Conservation (phyloP, 2,797 vertebrate species). For the Fringilla coelebs region DNA sequence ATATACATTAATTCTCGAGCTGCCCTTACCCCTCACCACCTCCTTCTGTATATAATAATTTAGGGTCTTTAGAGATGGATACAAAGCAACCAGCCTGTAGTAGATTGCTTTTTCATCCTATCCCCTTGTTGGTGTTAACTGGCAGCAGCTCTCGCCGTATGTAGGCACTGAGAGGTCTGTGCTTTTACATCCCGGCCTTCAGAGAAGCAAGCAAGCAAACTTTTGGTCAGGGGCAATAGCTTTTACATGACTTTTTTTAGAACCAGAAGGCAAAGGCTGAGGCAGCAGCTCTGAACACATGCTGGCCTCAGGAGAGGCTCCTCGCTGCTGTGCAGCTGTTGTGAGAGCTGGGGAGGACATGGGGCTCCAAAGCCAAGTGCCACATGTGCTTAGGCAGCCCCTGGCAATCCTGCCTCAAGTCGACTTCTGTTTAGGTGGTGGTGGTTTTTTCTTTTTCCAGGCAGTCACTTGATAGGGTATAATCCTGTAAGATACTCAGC, state of each 20-base stretch:
- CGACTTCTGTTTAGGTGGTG: background rate
- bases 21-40: background rate
- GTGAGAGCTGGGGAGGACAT: background rate
- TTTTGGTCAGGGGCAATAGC: background rate
- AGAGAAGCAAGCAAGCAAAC: background rate
- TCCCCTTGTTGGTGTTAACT: background rate
- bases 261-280: background rate
- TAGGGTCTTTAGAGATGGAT: background rate
- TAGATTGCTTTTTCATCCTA: background rate
- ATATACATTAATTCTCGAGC: background rate
- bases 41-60: background rate
- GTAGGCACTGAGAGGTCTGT: background rate
- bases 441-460: background rate
- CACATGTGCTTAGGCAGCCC: background rate
- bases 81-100: background rate
- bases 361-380: background rate
- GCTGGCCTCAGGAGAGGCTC: background rate
- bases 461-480: constrained; percentile 28
- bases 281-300: background rate
- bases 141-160: background rate
- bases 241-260: background rate
- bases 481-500: constrained; percentile 36
- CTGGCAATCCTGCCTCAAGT: constrained; percentile 5
- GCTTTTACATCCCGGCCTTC: background rate
- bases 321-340: constrained; percentile 45